Evolutionary conservation across 2,888 invertebrate species (phyloP), one percentile per base, ranked within the genome.

Genomic region (Drosophila longiperda): DNA sequence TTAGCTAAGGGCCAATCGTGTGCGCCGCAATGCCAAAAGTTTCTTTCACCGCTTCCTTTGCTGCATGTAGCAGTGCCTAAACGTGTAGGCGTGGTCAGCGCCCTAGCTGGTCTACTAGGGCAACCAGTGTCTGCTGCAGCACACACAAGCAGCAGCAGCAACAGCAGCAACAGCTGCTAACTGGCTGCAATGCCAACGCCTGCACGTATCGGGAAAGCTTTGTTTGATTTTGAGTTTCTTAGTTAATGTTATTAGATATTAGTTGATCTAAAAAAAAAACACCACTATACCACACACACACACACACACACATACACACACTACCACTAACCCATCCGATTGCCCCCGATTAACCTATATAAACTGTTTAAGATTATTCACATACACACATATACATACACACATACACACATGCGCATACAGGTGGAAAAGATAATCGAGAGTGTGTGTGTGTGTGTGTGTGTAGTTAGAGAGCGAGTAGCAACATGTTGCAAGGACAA

Each of bases 1-100:
- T 93, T 93, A 93, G 93, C 93, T 92, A 92, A 92, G 90, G 92
- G 92, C 92, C 91, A 91, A 86, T 73, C 91, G 92, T 87, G 92
- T 89, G 84, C 91, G 92, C 80, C 92, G 92, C 83, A 92, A 92
- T 92, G 92, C 92, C 92, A 92, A 92, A 91, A 92, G 92, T 92
- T 92, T 92, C 90, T 92, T 92, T 91, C 91, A 92, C 83, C 91
- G 92, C 78, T 92, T 92, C 85, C 90, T 92, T 62, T 92, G 92
- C 83, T 92, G 92, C 87, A 92, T 92, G 92, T 92, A 92, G 86
- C 91, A 85, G 77, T 82, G 74, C 72, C 72, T 82, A 42, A 73
- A 82, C 74, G 85, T 73, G 79, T 83, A 77, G 73, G 73, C 74
- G 65, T 78, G 76, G 67, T 66, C 68, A 29, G 40, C 55, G 61